Evolutionary conservation across 2,797 vertebrate genomes (phyloP), one percentile per base, ranked within the genome.

Genomic region (Periparus ater): DNA sequence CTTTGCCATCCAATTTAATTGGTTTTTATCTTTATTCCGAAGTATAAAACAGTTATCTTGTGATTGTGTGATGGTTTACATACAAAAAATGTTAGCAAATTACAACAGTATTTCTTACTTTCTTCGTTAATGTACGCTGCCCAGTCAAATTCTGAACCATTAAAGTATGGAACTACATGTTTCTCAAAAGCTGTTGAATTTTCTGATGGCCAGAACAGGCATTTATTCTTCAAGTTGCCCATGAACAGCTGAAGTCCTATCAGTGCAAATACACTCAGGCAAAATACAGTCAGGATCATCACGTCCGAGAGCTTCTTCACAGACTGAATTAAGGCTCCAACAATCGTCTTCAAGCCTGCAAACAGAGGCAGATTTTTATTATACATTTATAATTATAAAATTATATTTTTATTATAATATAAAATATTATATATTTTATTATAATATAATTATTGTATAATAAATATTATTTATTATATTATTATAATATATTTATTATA

Each of bases 211-310:
- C 70, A 84, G 25, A 30, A 48, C 36, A 99, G 25, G 96, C 99
- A 99, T 92, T 99, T 99, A 25, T 99, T 95, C 94, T 89, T 98
- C 82, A 99, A 96, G 88, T 98, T 96, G 44, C 99, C 99, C 99
- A 99, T 99, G 78, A 99, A 99, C 12, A 99, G 97, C 78, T 99
- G 99, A 47, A 99, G 97, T 4, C 99, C 99, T 85, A 99, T 99
- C n/a, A 99, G 97, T 32, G 99, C 99, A 96, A 99, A 99, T 80
- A 99, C 99, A 30, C 99, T 99, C 93, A 99, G 97, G 74, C 99
- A 99, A 97, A 99, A 99, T 29, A 99, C 98, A 1, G 99, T 99
- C 96, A 99, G 97, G 94, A 99, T 99, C 99, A 99, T 99, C 70
- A 99, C 99, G 5, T 99, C 98, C 0, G 98, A 98, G 12, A 99